These are phyloP conservation scores for Drosophila phalerata DNA, from an alignment of 2,888 invertebrate genomes.

Conservation along the genomic window DNA sequence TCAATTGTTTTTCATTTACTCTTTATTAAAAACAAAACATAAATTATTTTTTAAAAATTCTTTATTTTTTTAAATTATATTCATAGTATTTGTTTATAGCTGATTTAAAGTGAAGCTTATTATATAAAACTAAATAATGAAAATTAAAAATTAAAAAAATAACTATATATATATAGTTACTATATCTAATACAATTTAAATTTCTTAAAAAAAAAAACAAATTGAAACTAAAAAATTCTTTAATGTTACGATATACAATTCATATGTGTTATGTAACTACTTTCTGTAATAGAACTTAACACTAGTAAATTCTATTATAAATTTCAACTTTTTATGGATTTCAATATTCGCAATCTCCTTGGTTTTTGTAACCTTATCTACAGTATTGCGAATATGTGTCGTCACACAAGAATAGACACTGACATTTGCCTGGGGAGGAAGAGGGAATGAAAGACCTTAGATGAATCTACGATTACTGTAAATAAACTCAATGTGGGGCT, in stretches of 20 bases:
- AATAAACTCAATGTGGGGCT: constrained; percentile 15
- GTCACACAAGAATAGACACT: background rate
- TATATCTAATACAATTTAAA: background rate
- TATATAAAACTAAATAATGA: too few species aligned
- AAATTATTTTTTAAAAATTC: too few species aligned
- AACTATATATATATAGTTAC: too few species aligned
- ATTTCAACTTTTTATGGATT: background rate
- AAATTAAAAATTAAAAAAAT: too few species aligned
- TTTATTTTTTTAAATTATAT: too few species aligned
- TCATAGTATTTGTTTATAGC: too few species aligned
- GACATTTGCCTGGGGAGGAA: background rate
- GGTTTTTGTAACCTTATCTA: background rate
- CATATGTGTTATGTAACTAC: too few species aligned
- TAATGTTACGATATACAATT: too few species aligned
- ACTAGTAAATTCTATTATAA: background rate
- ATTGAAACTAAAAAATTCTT: too few species aligned
- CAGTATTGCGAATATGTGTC: constrained; percentile 1
- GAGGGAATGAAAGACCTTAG: background rate
- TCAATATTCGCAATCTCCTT: background rate
- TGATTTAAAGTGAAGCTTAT: too few species aligned
- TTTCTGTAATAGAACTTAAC: background rate
- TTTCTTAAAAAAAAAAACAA: background rate
- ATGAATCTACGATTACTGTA: constrained; percentile 14
- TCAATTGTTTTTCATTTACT: background rate
- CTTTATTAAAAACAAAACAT: too few species aligned